Evolutionary conservation across 2,797 vertebrate species (phyloP).

Genomic region (Triplophysa bombifrons): DNA sequence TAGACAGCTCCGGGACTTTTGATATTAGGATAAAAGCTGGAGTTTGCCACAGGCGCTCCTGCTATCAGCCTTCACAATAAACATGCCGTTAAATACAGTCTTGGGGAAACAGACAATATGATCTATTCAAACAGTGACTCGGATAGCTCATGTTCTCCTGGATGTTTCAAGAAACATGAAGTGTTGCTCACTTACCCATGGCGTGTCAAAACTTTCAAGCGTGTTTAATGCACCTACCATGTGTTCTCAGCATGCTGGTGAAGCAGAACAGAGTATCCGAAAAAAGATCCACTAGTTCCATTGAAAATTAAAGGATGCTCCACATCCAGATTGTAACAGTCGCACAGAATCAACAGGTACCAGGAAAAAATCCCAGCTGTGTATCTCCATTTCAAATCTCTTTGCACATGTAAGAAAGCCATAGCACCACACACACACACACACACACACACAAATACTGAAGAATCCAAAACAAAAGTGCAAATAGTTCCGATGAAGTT

Average conservation of each 20-base stretch:
- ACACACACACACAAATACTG: neutral
- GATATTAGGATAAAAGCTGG: constrained; percentile 64
- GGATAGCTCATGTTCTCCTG: neutral
- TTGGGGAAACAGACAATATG: neutral
- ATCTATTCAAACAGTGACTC: neutral
- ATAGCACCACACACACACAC: neutral
- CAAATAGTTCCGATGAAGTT: constrained; percentile 28
- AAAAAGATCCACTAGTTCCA: constrained; percentile 72
- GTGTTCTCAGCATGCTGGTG: constrained; percentile 70
- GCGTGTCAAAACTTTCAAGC: neutral
- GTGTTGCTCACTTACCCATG: neutral
- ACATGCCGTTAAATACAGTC: constrained; percentile 11
- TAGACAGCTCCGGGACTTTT: constrained; percentile 85
- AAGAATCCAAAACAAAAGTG: constrained; percentile 6
- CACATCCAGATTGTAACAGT: constrained; percentile 80
- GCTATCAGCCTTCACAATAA: constrained; percentile 81
- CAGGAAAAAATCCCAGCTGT: constrained; percentile 40
- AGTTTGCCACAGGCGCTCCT: constrained; percentile 86
- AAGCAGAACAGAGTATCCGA: constrained; percentile 83
- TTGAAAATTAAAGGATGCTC: constrained; percentile 70
- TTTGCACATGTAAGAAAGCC: neutral
- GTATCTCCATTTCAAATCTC: constrained; percentile 45
- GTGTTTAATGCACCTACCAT: constrained; percentile 73
- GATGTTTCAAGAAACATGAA: neutral
- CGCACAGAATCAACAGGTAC: constrained; percentile 46